phyloP scores from a whole-genome alignment of 2,797 vertebrate genomes.

The Fistularia commersonii region DNA sequence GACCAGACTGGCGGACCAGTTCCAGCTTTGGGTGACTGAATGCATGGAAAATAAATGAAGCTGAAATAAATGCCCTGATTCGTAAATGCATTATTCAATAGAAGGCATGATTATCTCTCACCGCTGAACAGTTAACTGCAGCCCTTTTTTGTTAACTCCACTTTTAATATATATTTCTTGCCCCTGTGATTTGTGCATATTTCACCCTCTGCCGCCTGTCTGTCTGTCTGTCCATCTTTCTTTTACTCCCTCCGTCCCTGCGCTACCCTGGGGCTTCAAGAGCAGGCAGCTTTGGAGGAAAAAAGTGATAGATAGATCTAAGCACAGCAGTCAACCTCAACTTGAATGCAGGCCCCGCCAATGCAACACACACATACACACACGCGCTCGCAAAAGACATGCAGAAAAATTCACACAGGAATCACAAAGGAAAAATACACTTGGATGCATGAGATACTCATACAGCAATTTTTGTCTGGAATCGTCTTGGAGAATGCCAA shows the following conservation, averaged over 20 bases:
- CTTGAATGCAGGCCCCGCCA: no score
- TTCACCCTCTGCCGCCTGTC: no score
- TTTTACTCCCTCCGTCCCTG: no score
- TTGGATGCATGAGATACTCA: constrained; percentile 15
- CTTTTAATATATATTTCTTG: constrained; percentile 15
- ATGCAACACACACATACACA: no score
- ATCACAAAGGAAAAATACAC: no score
- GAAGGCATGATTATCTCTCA: constrained; percentile 14
- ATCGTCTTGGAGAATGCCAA: constrained; percentile 16
- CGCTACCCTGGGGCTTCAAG: no score
- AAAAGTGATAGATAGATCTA: constrained; percentile 17
- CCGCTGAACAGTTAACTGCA: constrained; percentile 7
- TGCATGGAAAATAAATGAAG: no score
- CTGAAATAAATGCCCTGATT: no score
- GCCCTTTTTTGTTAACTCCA: constrained; percentile 23
- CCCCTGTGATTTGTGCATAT: constrained; percentile 30
- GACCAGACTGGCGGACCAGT: no score
- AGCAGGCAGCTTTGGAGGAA: no score
- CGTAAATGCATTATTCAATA: not conserved
- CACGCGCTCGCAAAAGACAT: not conserved
- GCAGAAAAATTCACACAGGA: constrained; percentile 4
- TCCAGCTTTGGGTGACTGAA: no score
- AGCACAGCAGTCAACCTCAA: constrained; percentile 1
- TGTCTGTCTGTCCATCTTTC: constrained; percentile 14
- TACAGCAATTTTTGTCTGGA: constrained; percentile 16